Evolutionary conservation across 2,797 vertebrate species (phyloP).

Genomic region (Rhadinocentrus ornatus): DNA sequence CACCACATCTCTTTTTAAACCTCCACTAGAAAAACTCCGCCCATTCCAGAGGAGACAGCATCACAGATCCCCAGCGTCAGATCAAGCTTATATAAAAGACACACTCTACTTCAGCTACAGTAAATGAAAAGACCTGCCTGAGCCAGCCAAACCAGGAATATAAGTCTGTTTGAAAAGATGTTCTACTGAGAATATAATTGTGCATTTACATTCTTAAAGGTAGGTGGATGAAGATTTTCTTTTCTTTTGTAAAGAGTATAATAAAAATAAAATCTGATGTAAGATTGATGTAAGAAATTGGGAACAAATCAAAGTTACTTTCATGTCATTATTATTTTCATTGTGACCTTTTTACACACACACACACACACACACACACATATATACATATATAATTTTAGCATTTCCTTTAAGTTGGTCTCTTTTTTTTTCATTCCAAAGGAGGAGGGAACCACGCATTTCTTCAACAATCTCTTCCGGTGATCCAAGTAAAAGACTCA

Average conservation of each 20-base stretch:
- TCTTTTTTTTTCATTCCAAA: conserved; percentile 21
- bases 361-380: no score
- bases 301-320: conserved; percentile 14
- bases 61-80: conserved; percentile 61
- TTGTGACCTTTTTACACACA: conserved; percentile 1
- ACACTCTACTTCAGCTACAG: conserved; percentile 49
- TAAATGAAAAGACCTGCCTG: conserved; percentile 59
- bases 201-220: conserved; percentile 42
- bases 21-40: conserved; percentile 62
- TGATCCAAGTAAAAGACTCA: conserved; percentile 41
- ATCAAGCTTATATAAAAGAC: conserved; percentile 68
- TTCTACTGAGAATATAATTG: conserved; percentile 36
- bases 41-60: conserved; percentile 63
- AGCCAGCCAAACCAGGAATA: conserved; percentile 33
- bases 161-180: conserved; percentile 36
- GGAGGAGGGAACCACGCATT: conserved; percentile 19
- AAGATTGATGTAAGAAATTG: conserved; percentile 20
- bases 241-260: conserved; percentile 1
- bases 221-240: conserved; percentile 36
- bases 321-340: background rate
- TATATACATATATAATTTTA: background rate
- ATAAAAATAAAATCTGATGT: conserved; percentile 6
- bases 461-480: conserved; percentile 18
- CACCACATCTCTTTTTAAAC: conserved; percentile 53
- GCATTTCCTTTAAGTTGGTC: conserved; percentile 2